phyloP scores from a whole-genome alignment of 2,888 invertebrate genomes.

The Empis livida region DNA sequence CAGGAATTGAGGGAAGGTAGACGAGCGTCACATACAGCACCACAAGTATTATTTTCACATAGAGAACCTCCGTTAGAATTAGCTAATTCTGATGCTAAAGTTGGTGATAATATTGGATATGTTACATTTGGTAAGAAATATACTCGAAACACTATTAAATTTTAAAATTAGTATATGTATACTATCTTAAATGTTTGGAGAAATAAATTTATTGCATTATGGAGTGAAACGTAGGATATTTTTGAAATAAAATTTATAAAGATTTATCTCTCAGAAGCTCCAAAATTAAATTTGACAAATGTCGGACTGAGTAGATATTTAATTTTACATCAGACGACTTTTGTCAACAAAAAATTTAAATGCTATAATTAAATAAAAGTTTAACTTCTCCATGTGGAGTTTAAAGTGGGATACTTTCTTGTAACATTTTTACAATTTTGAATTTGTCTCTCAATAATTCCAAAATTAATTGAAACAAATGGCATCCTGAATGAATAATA shows the following conservation, averaged over 20 bases:
- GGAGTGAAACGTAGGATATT: constrained; percentile 19
- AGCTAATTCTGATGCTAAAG: constrained; percentile 81
- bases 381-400: too few species aligned
- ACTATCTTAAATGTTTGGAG: too few species aligned
- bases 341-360: too few species aligned
- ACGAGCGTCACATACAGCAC: constrained; percentile 88
- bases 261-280: constrained; percentile 13
- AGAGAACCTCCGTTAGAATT: constrained; percentile 95
- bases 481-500: background rate
- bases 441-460: too few species aligned
- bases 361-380: too few species aligned
- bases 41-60: constrained; percentile 82
- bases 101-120: constrained; percentile 96
- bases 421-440: too few species aligned
- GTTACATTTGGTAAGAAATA: constrained; percentile 90
- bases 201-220: constrained; percentile 3
- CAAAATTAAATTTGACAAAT: too few species aligned
- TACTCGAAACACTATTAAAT: too few species aligned
- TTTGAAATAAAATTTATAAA: background rate
- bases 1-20: constrained; percentile 98
- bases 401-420: too few species aligned
- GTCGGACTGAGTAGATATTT: too few species aligned
- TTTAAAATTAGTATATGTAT: too few species aligned
- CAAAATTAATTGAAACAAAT: background rate
- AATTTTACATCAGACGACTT: too few species aligned